A percentile compares a stretch with the other conserved stretches of the same genome.
phyloP scores from a whole-genome alignment of 2,797 vertebrate genomes.

The Lacerta agilis region DNA sequence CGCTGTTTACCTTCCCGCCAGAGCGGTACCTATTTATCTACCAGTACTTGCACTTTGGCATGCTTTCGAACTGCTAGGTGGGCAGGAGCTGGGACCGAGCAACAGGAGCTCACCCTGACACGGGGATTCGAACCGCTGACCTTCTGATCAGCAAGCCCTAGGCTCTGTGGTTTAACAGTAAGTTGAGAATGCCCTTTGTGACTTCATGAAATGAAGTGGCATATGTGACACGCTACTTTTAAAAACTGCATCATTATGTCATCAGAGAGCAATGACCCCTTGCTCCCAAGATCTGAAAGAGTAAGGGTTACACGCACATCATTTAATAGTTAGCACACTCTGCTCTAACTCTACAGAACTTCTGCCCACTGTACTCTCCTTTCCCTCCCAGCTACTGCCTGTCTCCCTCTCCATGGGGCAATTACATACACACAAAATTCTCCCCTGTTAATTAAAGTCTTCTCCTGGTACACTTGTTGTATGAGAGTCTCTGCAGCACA shows the following conservation, averaged over 20 bases:
- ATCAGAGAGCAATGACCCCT: background rate
- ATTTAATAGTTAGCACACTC: background rate
- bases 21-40: too few species aligned
- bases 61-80: too few species aligned
- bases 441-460: background rate
- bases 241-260: background rate
- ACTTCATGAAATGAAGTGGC: background rate
- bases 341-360: background rate
- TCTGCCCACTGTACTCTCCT: background rate
- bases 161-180: too few species aligned
- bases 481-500: background rate
- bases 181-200: background rate
- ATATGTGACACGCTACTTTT: background rate
- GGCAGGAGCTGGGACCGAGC: too few species aligned
- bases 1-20: too few species aligned
- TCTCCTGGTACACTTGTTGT: background rate
- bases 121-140: too few species aligned
- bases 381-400: too few species aligned
- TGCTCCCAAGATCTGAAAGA: too few species aligned
- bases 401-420: too few species aligned
- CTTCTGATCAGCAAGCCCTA: too few species aligned
- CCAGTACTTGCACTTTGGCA: too few species aligned
- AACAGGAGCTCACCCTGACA: too few species aligned
- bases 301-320: background rate
- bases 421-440: background rate